Evolutionary conservation across 1,140 invertebrate genomes (phyloP).

Genomic region (Carcinoscorpius rotundicauda): DNA sequence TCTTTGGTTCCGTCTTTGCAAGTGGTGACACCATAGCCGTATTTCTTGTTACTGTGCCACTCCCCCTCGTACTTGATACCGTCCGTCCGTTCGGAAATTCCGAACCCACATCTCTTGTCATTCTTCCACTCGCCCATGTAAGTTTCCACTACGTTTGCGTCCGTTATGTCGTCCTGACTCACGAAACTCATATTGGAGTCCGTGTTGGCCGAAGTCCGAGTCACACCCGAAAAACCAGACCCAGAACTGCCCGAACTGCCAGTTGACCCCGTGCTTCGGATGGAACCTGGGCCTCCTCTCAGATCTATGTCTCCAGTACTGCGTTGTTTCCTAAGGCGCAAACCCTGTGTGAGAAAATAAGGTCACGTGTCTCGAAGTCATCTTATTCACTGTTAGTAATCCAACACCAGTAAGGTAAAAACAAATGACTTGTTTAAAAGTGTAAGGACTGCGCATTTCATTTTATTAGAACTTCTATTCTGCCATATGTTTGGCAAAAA

Average conservation of each 20-base stretch:
- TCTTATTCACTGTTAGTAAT: too few relatives aligned
- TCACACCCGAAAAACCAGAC: conserved; percentile 20
- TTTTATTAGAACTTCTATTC: too few relatives aligned
- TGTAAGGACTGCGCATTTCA: too few relatives aligned
- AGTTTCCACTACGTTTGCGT: conserved; percentile 90
- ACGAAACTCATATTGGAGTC: conserved; percentile 78
- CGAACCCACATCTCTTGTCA: conserved; percentile 94
- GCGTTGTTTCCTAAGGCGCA: conserved; percentile 85
- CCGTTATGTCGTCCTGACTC: conserved; percentile 68
- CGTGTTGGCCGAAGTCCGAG: conserved; percentile 10
- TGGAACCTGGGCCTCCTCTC: conserved; percentile 48
- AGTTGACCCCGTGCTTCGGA: conserved; percentile 18
- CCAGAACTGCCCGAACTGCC: conserved; percentile 17
- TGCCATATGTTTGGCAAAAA: too few relatives aligned
- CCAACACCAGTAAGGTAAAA: too few relatives aligned
- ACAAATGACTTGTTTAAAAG: too few relatives aligned
- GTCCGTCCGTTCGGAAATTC: conserved; percentile 77
- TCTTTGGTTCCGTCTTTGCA: conserved; percentile 92
- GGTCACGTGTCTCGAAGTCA: too few relatives aligned
- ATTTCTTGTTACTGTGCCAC: conserved; percentile 99
- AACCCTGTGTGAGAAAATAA: conserved; percentile 43
- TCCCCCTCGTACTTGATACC: conserved; percentile 96
- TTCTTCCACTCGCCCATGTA: conserved; percentile 99
- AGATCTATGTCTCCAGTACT: conserved; percentile 96
- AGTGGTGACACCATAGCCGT: conserved; percentile 97